Base-by-base conservation (phyloP, 2,113 vertebrate species). In the Plectropomus leopardus region DNA sequence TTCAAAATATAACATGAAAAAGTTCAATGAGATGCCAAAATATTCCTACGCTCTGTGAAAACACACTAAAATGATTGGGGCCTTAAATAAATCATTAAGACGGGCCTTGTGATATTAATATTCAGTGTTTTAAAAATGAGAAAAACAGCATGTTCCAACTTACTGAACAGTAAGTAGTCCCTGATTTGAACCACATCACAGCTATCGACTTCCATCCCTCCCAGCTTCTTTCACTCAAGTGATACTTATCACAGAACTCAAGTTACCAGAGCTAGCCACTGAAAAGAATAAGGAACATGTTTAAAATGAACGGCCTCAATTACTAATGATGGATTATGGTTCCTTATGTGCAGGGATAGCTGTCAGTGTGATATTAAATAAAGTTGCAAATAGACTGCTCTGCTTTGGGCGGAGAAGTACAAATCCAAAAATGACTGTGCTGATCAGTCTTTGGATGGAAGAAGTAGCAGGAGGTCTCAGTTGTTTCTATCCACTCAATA, bases 301-400 rank as follows among this genome's bases (percentile, higher is more conserved):
- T 86, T 77, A 74, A 74, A 77, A 78, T 24, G 54, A 88, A 58
- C n/a, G 63, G 36, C 47, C 36, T 54, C 63, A 67, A 26, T 80
- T 73, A 67, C 54, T 79, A 80, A 86, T 84, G 72, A 88, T 78
- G 45, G 81, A 86, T 80, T 78, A 77, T 54, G 26, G 26, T 50
- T 80, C 75, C 23, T 70, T 54, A 45, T 64, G 42, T 70, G 4
- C 10, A 68, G 48, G 44, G 40, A 66, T 55, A 58, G 45, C 84
- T 83, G 68, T 86, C 70, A 83, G 50, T 32, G 40, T 40, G 50
- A 80, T 58, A 34, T 58, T 34, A 2, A 58, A 51, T 23, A 21
- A 5, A 45, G 30, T 66, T 88, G 82, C 17, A 83, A 86, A 82
- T 28, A 73, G 23, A 57, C 47, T 72, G 13, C 5, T 68, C 0